Conservation (phyloP, 1,140 invertebrate genomes). For the Pissodes strobi region DNA sequence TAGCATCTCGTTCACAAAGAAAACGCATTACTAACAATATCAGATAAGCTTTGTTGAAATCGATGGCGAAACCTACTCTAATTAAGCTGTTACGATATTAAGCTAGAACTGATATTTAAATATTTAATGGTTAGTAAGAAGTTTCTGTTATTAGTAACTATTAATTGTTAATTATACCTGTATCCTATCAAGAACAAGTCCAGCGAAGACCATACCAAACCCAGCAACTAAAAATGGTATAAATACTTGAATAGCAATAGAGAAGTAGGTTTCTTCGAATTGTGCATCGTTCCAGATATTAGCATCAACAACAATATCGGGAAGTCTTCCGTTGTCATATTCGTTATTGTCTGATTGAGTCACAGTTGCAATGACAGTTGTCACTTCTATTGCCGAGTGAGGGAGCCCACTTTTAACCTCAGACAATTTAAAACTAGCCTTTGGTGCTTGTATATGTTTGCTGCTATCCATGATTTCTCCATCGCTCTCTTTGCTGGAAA, state of each 20-base stretch:
- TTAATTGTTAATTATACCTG: too few species aligned
- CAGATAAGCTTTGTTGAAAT: too few species aligned
- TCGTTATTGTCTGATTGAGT: slow-evolving; percentile 42
- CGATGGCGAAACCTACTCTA: too few species aligned
- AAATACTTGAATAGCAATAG: slow-evolving; percentile 81
- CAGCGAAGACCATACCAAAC: slow-evolving; percentile 90
- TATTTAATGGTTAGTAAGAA: too few species aligned
- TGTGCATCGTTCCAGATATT: slow-evolving; percentile 41
- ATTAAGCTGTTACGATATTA: too few species aligned
- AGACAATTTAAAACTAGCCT: slow-evolving; percentile 22
- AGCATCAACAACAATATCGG: slow-evolving; percentile 61
- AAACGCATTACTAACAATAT: too few species aligned
- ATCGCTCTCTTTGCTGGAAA: slow-evolving; percentile 48
- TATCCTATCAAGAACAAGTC: slow-evolving; percentile 76
- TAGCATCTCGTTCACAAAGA: too few species aligned
- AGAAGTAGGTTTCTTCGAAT: slow-evolving; percentile 60
- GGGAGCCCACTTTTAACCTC: slow-evolving; percentile 40
- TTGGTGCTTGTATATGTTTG: slow-evolving; percentile 45
- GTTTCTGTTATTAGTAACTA: too few species aligned
- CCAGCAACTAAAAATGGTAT: slow-evolving; percentile 89
- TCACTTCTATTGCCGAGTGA: slow-evolving; percentile 40
- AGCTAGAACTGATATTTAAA: too few species aligned
- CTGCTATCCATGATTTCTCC: slow-evolving; percentile 49
- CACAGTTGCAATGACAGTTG: slow-evolving; percentile 36
- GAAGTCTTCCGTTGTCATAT: slow-evolving; percentile 57